Base-by-base conservation (phyloP, 2,888 invertebrate species). In the Phaonia tiefii region DNA sequence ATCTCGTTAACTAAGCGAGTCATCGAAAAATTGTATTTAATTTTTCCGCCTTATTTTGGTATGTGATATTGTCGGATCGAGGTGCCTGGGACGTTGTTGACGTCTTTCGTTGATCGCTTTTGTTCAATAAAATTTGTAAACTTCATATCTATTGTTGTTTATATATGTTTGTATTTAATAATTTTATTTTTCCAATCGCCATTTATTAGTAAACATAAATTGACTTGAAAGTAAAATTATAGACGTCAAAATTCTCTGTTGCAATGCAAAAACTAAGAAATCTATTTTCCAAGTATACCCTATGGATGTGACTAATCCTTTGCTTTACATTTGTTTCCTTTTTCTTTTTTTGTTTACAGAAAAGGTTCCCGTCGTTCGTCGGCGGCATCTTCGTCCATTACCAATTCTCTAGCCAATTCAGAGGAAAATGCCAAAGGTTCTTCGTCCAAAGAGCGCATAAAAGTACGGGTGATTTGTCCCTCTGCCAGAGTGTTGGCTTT, bases 181-280 rank as follows among this genome's bases (percentile, higher is more conserved):
- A n/a, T n/a, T n/a, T n/a, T n/a, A n/a, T n/a, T n/a, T n/a, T n/a
- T n/a, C n/a, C n/a, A n/a, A n/a, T n/a, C n/a, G n/a, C n/a, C n/a
- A n/a, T n/a, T n/a, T n/a, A n/a, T n/a, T n/a, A n/a, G n/a, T n/a
- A n/a, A n/a, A n/a, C n/a, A n/a, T n/a, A n/a, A n/a, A n/a, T n/a
- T n/a, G n/a, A n/a, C n/a, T n/a, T n/a, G n/a, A n/a, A n/a, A n/a
- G n/a, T n/a, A 31, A 31, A 31, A 31, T 8, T 31, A 3, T 5
- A 31, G 8, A 31, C 8, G 8, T 31, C 31, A 80, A 84, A 84
- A 84, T 85, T 78, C 20, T 51, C 26, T 54, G 67, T 79, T 75
- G 75, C 86, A 86, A 89, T 89, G 89, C 88, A 89, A 85, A 89
- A 88, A 86, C 78, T 89, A 83, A 86, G 87, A 84, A 88, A 88